Conservation (phyloP, 2,888 invertebrate species). For the Pseudococcus viburni region DNA sequence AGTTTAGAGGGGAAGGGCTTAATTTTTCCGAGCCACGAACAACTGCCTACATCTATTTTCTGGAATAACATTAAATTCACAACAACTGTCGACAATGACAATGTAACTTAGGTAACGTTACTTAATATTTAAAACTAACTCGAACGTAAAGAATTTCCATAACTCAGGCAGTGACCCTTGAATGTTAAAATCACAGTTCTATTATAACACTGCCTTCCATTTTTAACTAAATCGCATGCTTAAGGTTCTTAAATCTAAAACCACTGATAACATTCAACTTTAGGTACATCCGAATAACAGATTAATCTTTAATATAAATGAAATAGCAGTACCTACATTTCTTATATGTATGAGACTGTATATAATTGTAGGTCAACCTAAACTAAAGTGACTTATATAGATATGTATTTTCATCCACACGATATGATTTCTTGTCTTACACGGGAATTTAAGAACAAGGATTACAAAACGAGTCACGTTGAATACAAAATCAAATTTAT, state of each 20-base stretch:
- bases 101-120: neutral
- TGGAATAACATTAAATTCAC: neutral
- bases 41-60: neutral
- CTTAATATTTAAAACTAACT: neutral
- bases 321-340: neutral
- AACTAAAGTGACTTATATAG: neutral
- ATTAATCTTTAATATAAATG: neutral
- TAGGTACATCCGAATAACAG: neutral
- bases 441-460: neutral
- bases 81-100: neutral
- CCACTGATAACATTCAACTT: neutral
- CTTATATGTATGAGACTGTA: neutral
- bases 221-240: neutral
- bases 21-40: neutral
- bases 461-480: constrained; percentile 30
- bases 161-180: neutral
- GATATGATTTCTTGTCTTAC: neutral
- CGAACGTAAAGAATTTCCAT: neutral
- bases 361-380: neutral
- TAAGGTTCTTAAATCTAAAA: neutral
- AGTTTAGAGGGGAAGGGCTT: too few species aligned
- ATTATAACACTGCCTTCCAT: neutral
- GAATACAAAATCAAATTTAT: constrained; percentile 34
- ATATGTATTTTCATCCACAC: neutral
- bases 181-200: neutral